Evolutionary conservation across 2,113 vertebrate genomes (phyloP), one percentile per base, ranked within the genome.

Genomic region (Formicarius rufipectus): DNA sequence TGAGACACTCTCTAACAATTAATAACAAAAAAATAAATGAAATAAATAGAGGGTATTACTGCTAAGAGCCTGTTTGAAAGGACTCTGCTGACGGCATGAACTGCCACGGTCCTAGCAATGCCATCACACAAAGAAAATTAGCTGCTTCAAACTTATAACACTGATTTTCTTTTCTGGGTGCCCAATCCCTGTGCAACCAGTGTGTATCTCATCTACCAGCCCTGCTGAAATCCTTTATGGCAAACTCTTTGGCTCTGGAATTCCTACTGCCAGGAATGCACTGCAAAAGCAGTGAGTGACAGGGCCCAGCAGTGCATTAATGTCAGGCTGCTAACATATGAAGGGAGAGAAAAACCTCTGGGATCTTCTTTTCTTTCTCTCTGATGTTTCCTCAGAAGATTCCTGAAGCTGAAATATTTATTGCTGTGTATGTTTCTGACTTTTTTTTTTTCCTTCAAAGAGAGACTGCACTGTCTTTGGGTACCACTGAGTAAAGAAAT

Each of bases 381-480:
- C 68, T 92, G 85, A 90, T 84, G 89, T 63, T 77, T 93, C 64
- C 60, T 95, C 83, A 80, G 71, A 89, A 91, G 67, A 67, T 44
- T 77, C 45, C 45, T 44, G 62, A 87, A 86, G 84, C 35, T 52
- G 44, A 94, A 95, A 92, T 90, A 96, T 78, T 92, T 72, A 95
- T 84, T 96, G 68, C 68, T 71, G 3, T 55, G 6, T 42, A 67
- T 20, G 22, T 64, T 84, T 62, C 63, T 78, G n/a, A 22, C 40
- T 42, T 42, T 21, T 33, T 60, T 55, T 79, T 93, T 74, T 56
- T 53, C 21, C 68, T 69, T 83, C 68, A 84, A 88, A 95, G 44
- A 86, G 30, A 50, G 14, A 47, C 10, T 0, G 1, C 0, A 0
- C 14, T 42, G 28, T 77, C 64, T 68, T 77, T 81, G 42, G 35